Percentiles rank a stretch among this genome's conserved stretches.
These are phyloP conservation scores for Bubo bubo DNA, from an alignment of 2,113 vertebrate genomes.

Conservation along the genomic window DNA sequence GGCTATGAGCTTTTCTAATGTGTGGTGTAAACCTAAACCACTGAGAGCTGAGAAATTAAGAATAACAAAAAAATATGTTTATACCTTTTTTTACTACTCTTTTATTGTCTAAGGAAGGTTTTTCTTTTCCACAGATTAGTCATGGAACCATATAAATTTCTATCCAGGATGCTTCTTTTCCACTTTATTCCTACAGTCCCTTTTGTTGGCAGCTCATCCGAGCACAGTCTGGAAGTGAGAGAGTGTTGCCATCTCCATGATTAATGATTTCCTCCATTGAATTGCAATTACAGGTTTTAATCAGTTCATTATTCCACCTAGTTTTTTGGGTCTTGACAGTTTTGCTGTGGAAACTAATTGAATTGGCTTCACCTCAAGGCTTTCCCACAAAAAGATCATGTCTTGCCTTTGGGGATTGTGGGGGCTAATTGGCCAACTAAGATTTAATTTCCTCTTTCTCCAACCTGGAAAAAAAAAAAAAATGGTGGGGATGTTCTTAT, in stretches of 20 bases:
- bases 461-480: background rate
- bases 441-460: slow-evolving; percentile 45
- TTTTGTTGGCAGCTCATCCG: background rate
- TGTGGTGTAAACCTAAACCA: background rate
- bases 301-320: slow-evolving; percentile 76
- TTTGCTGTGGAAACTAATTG: slow-evolving; percentile 70
- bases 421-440: slow-evolving; percentile 43
- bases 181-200: background rate
- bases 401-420: slow-evolving; percentile 36
- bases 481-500: background rate
- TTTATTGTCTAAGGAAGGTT: background rate
- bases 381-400: slow-evolving; percentile 49
- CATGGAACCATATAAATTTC: background rate
- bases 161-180: background rate
- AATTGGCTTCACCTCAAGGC: slow-evolving; percentile 75
- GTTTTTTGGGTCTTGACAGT: slow-evolving; percentile 69
- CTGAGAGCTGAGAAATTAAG: background rate
- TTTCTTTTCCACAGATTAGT: background rate
- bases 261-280: slow-evolving; percentile 70
- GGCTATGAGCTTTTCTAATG: background rate
- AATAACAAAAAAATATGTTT: background rate
- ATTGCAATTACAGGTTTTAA: slow-evolving; percentile 75
- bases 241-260: slow-evolving; percentile 60
- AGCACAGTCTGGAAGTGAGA: background rate
- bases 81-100: background rate